Percentiles rank a stretch among this genome's conserved stretches.
These are phyloP conservation scores for Agrotis segetum DNA, from an alignment of 2,888 invertebrate genomes.

Conservation along the genomic window DNA sequence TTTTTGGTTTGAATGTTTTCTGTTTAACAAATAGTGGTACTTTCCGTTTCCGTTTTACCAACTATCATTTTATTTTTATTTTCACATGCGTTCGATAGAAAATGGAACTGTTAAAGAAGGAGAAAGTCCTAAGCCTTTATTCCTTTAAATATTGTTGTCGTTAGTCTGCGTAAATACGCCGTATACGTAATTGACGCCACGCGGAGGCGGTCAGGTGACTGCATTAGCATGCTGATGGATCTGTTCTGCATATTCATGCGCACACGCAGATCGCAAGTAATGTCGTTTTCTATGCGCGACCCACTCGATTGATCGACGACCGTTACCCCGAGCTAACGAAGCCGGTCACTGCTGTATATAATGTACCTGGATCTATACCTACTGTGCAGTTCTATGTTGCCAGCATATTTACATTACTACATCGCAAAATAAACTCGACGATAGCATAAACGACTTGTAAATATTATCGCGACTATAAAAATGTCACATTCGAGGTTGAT, in stretches of 20 bases:
- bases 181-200: constrained; percentile 67
- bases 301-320: constrained; percentile 64
- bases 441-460: constrained; percentile 54
- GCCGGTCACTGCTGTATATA: constrained; percentile 40
- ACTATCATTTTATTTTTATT: neutral
- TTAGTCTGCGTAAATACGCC: constrained; percentile 54
- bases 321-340: constrained; percentile 61
- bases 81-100: neutral
- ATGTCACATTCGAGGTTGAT: constrained; percentile 38
- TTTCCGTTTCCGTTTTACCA: neutral
- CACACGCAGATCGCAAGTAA: constrained; percentile 65
- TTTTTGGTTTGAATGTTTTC: neutral
- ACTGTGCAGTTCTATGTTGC: constrained; percentile 4
- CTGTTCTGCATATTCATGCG: constrained; percentile 75
- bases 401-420: constrained; percentile 34
- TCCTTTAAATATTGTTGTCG: constrained; percentile 15
- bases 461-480: constrained; percentile 52
- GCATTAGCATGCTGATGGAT: constrained; percentile 78
- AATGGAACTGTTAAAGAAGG: neutral
- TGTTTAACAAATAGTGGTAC: neutral
- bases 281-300: constrained; percentile 63
- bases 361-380: constrained; percentile 30
- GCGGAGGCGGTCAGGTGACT: constrained; percentile 66
- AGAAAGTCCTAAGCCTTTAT: neutral
- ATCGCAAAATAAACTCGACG: constrained; percentile 42